Percentiles rank a stretch among this genome's conserved stretches.
Evolutionary conservation across 1,140 invertebrate genomes (phyloP).

Genomic region (Brachionus koreanus): DNA sequence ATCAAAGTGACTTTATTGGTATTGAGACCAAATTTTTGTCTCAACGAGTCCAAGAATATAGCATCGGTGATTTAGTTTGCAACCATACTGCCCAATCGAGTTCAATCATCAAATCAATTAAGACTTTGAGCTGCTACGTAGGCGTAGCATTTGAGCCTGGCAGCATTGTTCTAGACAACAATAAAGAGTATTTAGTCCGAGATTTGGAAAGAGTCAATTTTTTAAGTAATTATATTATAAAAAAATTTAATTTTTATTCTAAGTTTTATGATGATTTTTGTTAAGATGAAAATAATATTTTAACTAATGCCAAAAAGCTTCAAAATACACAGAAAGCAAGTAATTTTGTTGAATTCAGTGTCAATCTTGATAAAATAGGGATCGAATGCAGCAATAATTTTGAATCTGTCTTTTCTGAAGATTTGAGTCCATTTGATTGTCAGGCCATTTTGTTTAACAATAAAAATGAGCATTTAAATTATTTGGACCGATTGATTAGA

Average conservation of each 20-base stretch:
- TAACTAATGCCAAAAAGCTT: background rate
- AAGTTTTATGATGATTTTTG: background rate
- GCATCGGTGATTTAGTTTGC: background rate
- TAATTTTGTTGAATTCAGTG: background rate
- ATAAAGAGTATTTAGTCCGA: conserved; percentile 4
- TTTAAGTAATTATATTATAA: background rate
- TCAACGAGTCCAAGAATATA: background rate
- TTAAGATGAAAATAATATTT: background rate
- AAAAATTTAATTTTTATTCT: background rate
- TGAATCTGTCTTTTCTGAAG: background rate
- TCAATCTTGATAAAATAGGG: background rate
- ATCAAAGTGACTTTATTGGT: background rate
- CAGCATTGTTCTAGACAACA: background rate
- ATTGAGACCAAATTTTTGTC: background rate
- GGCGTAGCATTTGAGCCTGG: background rate
- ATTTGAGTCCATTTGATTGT: conserved; percentile 6
- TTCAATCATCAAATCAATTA: background rate
- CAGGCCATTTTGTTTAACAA: background rate
- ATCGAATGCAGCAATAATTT: background rate
- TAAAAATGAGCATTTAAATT: background rate
- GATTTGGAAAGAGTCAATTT: background rate
- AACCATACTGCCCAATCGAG: background rate
- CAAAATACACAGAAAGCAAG: background rate
- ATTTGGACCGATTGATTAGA: background rate
- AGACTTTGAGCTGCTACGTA: background rate